These are phyloP conservation scores for Eucera pruinosa DNA, from an alignment of 2,888 invertebrate species.

Conservation along the genomic window DNA sequence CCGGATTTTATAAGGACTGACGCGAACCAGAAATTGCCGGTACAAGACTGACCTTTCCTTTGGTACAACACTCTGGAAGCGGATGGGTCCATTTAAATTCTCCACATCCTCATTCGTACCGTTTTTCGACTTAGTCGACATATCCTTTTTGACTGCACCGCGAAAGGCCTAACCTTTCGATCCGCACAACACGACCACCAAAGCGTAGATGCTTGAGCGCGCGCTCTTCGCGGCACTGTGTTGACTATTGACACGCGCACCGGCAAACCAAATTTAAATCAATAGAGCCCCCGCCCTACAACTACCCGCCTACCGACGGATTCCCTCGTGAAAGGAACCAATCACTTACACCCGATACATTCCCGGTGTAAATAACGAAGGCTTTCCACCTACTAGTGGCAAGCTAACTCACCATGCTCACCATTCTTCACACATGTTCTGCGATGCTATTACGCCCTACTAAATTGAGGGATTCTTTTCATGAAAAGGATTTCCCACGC, in stretches of 20 bases:
- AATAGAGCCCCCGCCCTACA: conserved; percentile 81
- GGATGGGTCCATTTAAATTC: conserved; percentile 66
- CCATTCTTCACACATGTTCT: conserved; percentile 44
- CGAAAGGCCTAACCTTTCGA: conserved; percentile 59
- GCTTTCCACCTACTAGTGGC: conserved; percentile 26
- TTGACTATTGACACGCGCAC: conserved; percentile 77
- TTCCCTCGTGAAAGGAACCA: conserved; percentile 46
- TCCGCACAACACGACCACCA: conserved; percentile 25
- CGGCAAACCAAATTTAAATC: conserved; percentile 83
- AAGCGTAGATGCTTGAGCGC: conserved; percentile 45
- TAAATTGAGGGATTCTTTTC: conserved; percentile 52
- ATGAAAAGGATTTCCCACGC: conserved; percentile 44
- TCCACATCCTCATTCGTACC: conserved; percentile 27
- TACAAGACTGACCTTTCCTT: conserved; percentile 77
- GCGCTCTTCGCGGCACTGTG: conserved; percentile 64
- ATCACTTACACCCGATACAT: conserved; percentile 48
- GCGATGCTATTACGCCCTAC: conserved; percentile 12
- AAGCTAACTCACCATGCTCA: conserved; percentile 32
- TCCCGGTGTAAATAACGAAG: conserved; percentile 34
- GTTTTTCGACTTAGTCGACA: conserved; percentile 49
- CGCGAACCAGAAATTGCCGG: conserved; percentile 31
- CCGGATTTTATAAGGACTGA: not conserved
- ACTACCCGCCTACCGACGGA: conserved; percentile 53
- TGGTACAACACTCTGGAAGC: conserved; percentile 75
- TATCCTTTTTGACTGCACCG: conserved; percentile 31